A percentile compares a stretch with the other conserved stretches of the same genome.
Evolutionary conservation across 92 coral and sea anemone species (phyloP).

Genomic region (Meandrina meandrites): DNA sequence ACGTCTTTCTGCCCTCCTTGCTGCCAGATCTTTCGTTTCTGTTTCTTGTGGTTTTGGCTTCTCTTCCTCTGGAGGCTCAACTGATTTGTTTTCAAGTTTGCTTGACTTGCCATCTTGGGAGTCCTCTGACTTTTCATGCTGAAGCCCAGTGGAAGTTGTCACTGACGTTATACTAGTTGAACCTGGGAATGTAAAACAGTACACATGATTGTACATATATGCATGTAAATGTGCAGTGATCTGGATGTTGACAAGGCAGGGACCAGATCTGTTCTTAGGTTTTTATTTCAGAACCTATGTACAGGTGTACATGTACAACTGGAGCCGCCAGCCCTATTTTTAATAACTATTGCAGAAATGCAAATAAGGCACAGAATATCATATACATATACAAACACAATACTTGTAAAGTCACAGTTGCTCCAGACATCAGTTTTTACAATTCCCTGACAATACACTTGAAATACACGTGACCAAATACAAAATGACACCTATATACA

Average conservation of each 20-base stretch:
- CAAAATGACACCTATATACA: no score
- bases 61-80: slow-evolving; percentile 15
- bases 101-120: neutral
- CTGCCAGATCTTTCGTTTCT: slow-evolving; percentile 40
- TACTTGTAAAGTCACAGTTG: no score
- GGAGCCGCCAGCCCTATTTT: no score
- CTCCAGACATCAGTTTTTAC: no score
- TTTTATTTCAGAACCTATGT: neutral
- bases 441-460: no score
- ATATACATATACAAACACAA: no score
- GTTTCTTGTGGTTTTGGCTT: slow-evolving; percentile 27
- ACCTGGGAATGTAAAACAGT: neutral
- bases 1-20: slow-evolving; percentile 44
- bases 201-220: no score
- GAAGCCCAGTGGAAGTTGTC: neutral
- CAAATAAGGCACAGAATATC: no score
- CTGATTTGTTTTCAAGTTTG: neutral
- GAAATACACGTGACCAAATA: no score
- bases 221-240: neutral
- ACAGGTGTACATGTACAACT: neutral
- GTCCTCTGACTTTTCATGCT: neutral
- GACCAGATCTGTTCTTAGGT: no score
- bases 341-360: no score
- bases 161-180: neutral
- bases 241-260: neutral